Conservation (phyloP, 2,113 vertebrate genomes). For the Syrrhaptes paradoxus region DNA sequence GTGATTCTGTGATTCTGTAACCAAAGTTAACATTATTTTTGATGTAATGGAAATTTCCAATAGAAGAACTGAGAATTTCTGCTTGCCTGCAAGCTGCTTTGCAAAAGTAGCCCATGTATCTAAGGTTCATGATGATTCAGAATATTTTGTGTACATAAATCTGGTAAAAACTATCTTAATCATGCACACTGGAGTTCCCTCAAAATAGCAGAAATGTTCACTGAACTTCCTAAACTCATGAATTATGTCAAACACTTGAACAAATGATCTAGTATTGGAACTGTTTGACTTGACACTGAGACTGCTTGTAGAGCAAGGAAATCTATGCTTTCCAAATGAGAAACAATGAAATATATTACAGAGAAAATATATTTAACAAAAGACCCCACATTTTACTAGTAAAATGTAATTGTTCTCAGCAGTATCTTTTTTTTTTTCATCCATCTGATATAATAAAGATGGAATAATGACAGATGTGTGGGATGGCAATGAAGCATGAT, state of each 20-base stretch:
- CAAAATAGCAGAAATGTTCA: not conserved
- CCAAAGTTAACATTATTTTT: not conserved
- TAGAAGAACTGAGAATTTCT: not conserved
- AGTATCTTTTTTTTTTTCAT: not conserved
- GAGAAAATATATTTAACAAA: not conserved
- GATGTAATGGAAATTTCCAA: not conserved
- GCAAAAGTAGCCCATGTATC: not conserved
- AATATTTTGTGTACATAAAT: not conserved
- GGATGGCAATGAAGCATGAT: not conserved
- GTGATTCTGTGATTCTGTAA: too few relatives aligned
- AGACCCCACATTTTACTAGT: not conserved
- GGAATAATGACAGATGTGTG: not conserved
- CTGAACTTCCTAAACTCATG: not conserved
- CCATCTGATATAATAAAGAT: not conserved
- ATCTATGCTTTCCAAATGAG: not conserved
- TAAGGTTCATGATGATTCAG: not conserved
- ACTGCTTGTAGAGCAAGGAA: not conserved
- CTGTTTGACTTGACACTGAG: not conserved
- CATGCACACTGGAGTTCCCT: not conserved
- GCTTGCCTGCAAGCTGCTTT: not conserved
- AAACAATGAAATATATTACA: not conserved
- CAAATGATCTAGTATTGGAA: not conserved
- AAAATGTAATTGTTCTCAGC: not conserved
- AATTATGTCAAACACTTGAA: not conserved
- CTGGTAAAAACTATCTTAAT: not conserved